These are phyloP conservation scores for Neuroscelio doddi DNA, from an alignment of 2,888 invertebrate genomes.

Conservation along the genomic window DNA sequence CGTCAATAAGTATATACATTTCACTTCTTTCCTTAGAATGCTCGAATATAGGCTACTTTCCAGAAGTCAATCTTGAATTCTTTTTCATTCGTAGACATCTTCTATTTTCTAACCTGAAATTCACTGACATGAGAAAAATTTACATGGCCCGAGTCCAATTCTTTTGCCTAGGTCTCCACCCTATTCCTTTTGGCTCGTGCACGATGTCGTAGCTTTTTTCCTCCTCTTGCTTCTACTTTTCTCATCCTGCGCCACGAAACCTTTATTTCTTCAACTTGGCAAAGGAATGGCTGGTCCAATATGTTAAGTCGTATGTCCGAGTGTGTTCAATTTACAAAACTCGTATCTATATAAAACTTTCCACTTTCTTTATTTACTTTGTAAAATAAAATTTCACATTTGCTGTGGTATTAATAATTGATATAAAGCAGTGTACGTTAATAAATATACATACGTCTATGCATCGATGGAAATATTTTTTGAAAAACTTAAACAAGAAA, in stretches of 20 bases:
- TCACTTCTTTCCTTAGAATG: too few species aligned
- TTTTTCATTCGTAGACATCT: constrained; percentile 5
- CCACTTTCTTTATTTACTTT: too few species aligned
- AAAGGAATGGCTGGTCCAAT: constrained; percentile 11
- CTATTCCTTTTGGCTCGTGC: constrained; percentile 17
- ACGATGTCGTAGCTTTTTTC: not conserved
- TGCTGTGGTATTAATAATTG: too few species aligned
- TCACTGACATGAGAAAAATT: constrained; percentile 27
- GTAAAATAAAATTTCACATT: too few species aligned
- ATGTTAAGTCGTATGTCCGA: constrained; percentile 14
- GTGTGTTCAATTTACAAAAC: constrained; percentile 13
- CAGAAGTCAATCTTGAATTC: too few species aligned
- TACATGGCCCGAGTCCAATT: constrained; percentile 32
- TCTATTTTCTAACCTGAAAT: constrained; percentile 7
- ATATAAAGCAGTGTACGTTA: too few species aligned
- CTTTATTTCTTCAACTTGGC: constrained; percentile 23
- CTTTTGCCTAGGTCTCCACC: constrained; percentile 4
- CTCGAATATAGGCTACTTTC: too few species aligned
- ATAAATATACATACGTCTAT: too few species aligned
- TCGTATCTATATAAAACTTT: constrained; percentile 2
- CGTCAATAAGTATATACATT: too few species aligned
- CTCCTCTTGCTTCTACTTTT: constrained; percentile 4
- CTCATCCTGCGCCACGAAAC: constrained; percentile 8
- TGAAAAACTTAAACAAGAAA: too few species aligned
- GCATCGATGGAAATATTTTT: too few species aligned